phyloP scores from a whole-genome alignment of 2,797 vertebrate species.

The Chloroceryle amazona region DNA sequence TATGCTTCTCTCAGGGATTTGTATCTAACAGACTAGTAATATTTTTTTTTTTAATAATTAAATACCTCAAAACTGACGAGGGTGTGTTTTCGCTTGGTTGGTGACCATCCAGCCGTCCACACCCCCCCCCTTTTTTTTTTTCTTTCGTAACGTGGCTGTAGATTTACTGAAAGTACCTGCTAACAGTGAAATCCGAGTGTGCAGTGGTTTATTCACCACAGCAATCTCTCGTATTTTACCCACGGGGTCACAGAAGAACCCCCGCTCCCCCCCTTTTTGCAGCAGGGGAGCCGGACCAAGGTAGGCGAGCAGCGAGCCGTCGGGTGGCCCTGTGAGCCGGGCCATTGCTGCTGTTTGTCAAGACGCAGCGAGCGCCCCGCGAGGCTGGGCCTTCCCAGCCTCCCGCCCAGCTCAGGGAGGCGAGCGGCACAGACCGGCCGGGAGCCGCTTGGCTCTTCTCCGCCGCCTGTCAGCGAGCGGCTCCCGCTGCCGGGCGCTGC shows the following conservation, averaged over 20 bases:
- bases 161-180: too few relatives aligned
- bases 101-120: too few relatives aligned
- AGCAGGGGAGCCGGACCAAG: background rate
- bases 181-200: rapidly evolving
- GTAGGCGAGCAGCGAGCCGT: background rate
- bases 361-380: background rate
- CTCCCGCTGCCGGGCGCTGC: background rate
- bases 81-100: background rate
- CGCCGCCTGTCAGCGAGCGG: background rate
- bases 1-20: background rate
- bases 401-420: background rate
- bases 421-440: background rate
- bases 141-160: too few relatives aligned
- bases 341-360: rapidly evolving
- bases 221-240: background rate
- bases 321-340: too few relatives aligned
- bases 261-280: background rate
- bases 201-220: background rate
- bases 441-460: rapidly evolving
- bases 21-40: background rate
- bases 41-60: too few relatives aligned
- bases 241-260: rapidly evolving
- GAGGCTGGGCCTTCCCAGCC: too few relatives aligned
- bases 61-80: background rate
- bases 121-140: rapidly evolving